Conservation (phyloP, 2,113 vertebrate genomes). For the Vulpes lagopus region DNA sequence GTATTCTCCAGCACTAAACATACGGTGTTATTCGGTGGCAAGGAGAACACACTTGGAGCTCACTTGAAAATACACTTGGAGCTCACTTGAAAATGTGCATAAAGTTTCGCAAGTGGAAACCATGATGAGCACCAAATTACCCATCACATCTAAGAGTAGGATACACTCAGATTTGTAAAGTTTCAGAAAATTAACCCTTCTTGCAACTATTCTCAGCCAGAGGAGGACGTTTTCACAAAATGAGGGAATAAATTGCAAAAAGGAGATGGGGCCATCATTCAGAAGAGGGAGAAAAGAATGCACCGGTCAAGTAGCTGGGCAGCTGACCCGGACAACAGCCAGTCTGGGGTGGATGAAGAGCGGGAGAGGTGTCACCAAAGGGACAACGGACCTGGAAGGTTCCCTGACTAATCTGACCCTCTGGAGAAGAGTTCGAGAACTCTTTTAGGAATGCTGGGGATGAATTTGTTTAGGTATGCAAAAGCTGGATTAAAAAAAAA, state of each 20-base stretch:
- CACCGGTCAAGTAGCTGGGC: background rate
- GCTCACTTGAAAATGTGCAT: background rate
- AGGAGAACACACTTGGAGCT: background rate
- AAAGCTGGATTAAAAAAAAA: background rate
- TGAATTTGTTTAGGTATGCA: background rate
- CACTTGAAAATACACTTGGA: background rate
- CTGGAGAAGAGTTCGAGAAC: background rate
- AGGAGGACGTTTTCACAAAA: background rate
- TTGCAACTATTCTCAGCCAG: background rate
- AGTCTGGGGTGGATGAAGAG: accelerated
- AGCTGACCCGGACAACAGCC: background rate
- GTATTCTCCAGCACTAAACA: background rate
- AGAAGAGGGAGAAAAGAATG: background rate
- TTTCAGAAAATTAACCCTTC: slow-evolving; percentile 11
- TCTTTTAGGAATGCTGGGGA: background rate
- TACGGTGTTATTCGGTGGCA: background rate
- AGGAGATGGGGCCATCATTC: background rate
- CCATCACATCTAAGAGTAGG: background rate
- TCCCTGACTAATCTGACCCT: background rate
- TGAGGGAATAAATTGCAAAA: background rate
- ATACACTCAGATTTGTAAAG: background rate
- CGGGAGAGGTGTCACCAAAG: background rate
- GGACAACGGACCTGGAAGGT: background rate
- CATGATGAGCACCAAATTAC: background rate
- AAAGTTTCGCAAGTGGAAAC: background rate